Conservation (phyloP, 2,888 invertebrate species). For the Drymonia ruficornis region DNA sequence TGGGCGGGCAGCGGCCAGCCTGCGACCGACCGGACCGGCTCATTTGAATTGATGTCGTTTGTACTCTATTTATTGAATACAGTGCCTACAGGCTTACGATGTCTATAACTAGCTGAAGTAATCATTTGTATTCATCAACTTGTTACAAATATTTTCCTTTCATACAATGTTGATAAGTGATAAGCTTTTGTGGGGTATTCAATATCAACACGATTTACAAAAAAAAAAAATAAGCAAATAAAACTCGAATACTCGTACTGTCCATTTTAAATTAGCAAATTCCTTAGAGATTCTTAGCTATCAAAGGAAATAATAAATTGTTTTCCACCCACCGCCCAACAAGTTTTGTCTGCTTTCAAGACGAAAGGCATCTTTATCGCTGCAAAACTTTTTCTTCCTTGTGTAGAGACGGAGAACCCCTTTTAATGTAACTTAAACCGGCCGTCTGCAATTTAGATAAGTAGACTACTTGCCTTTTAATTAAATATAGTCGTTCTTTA, state of each 20-base stretch:
- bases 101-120: no score
- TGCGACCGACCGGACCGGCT: conserved; percentile 61
- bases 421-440: conserved; percentile 77
- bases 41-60: conserved; percentile 60
- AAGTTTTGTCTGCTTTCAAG: conserved; percentile 66
- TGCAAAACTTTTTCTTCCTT: conserved; percentile 73
- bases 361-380: conserved; percentile 78
- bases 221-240: conserved; percentile 24
- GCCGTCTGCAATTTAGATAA: conserved; percentile 72
- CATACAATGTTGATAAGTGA: no score
- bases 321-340: conserved; percentile 61
- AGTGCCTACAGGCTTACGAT: neutral
- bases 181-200: no score
- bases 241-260: conserved; percentile 29
- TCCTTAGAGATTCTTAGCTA: conserved; percentile 55
- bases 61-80: conserved; percentile 38
- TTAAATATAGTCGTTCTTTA: conserved; percentile 53
- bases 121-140: no score
- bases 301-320: conserved; percentile 70
- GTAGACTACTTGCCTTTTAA: conserved; percentile 62
- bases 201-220: neutral
- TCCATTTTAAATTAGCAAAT: conserved; percentile 55
- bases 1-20: conserved; percentile 69
- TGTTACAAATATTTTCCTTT: no score
- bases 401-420: conserved; percentile 61